Percentiles rank a stretch among this genome's conserved stretches.
These are phyloP conservation scores for Gila orcuttii DNA, from an alignment of 2,113 vertebrate genomes.

Conservation along the genomic window DNA sequence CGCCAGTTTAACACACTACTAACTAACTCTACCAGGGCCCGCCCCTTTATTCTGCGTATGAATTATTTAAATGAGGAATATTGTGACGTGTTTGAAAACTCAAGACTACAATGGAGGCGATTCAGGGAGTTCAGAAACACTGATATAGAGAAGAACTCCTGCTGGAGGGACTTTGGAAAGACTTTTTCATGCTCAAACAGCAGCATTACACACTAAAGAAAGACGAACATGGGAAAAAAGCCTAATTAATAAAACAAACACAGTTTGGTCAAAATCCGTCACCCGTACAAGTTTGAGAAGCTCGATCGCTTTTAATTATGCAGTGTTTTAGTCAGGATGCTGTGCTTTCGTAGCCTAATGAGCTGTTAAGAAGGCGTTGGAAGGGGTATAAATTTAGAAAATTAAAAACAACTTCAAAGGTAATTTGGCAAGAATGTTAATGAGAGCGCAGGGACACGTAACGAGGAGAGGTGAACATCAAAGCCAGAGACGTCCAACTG, in stretches of 20 bases:
- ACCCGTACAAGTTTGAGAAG: background rate
- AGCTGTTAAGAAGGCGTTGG: slow-evolving; percentile 32
- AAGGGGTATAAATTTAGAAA: slow-evolving; percentile 41
- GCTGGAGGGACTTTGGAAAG: no score
- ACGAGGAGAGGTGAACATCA: slow-evolving; percentile 23
- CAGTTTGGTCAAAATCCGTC: background rate
- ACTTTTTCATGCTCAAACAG: no score
- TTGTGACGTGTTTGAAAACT: no score
- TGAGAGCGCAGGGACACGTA: slow-evolving; percentile 11
- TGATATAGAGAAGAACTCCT: no score
- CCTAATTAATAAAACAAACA: background rate
- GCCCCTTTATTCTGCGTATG: no score
- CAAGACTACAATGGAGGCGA: no score
- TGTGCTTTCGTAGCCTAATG: slow-evolving; percentile 30
- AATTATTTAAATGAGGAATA: no score
- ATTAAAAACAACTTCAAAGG: slow-evolving; percentile 48
- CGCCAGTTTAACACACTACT: no score
- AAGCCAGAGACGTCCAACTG: background rate
- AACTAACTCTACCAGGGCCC: no score
- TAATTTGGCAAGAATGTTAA: slow-evolving; percentile 34
- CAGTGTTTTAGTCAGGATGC: slow-evolving; percentile 45
- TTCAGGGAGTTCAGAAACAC: no score
- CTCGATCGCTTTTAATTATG: slow-evolving; percentile 56
- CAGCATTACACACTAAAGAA: no score
- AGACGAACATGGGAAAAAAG: no score